A percentile compares a stretch with the other conserved stretches of the same genome.
phyloP scores from a whole-genome alignment of 2,113 vertebrate species.

The Pycnonotus jocosus region DNA sequence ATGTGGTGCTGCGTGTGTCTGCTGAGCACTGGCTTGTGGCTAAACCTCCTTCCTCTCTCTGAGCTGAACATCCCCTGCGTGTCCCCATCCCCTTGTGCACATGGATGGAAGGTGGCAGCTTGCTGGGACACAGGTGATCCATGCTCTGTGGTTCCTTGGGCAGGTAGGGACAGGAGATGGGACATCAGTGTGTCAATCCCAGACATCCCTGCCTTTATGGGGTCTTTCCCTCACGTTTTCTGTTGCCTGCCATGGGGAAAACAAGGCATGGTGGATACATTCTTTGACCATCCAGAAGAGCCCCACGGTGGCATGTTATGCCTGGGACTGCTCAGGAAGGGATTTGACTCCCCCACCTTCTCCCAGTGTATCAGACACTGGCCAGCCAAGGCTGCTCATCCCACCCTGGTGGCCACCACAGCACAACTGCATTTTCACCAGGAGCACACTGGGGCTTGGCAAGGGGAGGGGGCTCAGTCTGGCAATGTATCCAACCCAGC shows the following conservation, averaged over 20 bases:
- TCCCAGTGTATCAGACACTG: background rate
- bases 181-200: background rate
- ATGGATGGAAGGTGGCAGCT: background rate
- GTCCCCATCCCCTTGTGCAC: background rate
- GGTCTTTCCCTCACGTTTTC: background rate
- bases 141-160: background rate
- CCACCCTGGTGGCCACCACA: background rate
- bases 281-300: background rate
- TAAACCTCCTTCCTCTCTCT: background rate
- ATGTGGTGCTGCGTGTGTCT: fast-evolving
- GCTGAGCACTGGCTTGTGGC: background rate
- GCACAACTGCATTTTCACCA: background rate
- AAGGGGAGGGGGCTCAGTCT: background rate
- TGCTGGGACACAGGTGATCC: background rate
- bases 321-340: background rate
- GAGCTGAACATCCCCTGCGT: background rate
- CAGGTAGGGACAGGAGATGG: background rate
- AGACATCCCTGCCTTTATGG: background rate
- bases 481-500: background rate
- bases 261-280: background rate
- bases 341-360: background rate
- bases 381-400: background rate
- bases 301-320: fast-evolving
- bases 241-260: background rate
- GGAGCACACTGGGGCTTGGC: background rate